These are phyloP conservation scores for Thereva nobilitata DNA, from an alignment of 2,888 invertebrate species.

Conservation along the genomic window DNA sequence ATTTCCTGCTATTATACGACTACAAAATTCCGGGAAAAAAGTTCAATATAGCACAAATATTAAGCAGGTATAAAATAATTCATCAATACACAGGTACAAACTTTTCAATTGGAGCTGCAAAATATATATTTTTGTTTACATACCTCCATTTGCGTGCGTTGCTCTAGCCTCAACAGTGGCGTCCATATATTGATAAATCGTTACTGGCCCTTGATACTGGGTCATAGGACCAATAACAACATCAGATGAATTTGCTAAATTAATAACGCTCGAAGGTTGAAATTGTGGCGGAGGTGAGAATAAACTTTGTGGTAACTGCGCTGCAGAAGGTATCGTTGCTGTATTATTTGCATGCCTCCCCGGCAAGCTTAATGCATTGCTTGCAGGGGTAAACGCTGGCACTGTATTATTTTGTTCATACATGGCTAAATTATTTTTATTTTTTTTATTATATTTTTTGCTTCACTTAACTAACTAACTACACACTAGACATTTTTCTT, in stretches of 20 bases:
- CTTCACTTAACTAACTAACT: too few species aligned
- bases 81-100: too few species aligned
- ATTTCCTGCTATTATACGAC: too few species aligned
- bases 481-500: too few species aligned
- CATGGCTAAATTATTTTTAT: too few species aligned
- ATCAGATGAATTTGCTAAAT: constrained; percentile 60
- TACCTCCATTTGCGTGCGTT: constrained; percentile 53
- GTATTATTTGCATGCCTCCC: constrained; percentile 46
- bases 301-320: constrained; percentile 48
- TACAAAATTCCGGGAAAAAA: too few species aligned
- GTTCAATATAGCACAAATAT: too few species aligned
- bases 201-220: constrained; percentile 62
- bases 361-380: constrained; percentile 48
- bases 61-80: too few species aligned
- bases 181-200: constrained; percentile 60
- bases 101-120: too few species aligned
- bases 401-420: constrained; percentile 32
- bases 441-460: too few species aligned
- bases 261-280: constrained; percentile 57
- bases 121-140: constrained; percentile 31
- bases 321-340: constrained; percentile 45
- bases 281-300: constrained; percentile 49
- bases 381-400: constrained; percentile 44
- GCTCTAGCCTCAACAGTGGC: constrained; percentile 54
- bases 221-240: constrained; percentile 62